phyloP scores from a whole-genome alignment of 2,797 vertebrate genomes.

The Nyctalus aviator region DNA sequence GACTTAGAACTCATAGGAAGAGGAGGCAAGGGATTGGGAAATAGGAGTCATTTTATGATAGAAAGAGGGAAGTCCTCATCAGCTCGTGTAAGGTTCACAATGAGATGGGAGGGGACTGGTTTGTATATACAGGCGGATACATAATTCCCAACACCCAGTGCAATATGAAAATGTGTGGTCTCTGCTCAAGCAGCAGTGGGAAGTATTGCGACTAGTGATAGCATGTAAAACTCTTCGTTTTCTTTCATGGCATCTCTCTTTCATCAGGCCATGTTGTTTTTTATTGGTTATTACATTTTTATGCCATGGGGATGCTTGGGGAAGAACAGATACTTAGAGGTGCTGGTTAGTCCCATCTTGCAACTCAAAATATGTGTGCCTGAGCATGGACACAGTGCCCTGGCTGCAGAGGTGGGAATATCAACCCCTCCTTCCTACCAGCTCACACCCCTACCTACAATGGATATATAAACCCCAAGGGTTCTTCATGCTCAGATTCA shows the following conservation, averaged over 20 bases:
- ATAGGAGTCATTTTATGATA: background rate
- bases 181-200: background rate
- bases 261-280: background rate
- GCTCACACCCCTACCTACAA: background rate
- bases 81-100: background rate
- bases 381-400: background rate
- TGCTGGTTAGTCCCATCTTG: background rate
- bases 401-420: background rate
- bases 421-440: background rate
- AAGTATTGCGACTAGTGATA: background rate
- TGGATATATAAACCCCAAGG: too few species aligned
- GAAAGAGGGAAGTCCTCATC: background rate
- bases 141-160: background rate
- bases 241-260: background rate
- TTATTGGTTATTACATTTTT: background rate
- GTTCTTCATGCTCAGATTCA: background rate
- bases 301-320: background rate
- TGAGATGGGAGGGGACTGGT: background rate
- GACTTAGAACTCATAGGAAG: background rate
- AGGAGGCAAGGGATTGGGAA: background rate
- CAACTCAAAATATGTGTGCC: background rate
- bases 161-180: background rate
- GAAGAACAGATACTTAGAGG: background rate
- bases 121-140: background rate
- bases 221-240: background rate